Base-by-base conservation (phyloP, 2,797 vertebrate species). In the Morelia viridis region DNA sequence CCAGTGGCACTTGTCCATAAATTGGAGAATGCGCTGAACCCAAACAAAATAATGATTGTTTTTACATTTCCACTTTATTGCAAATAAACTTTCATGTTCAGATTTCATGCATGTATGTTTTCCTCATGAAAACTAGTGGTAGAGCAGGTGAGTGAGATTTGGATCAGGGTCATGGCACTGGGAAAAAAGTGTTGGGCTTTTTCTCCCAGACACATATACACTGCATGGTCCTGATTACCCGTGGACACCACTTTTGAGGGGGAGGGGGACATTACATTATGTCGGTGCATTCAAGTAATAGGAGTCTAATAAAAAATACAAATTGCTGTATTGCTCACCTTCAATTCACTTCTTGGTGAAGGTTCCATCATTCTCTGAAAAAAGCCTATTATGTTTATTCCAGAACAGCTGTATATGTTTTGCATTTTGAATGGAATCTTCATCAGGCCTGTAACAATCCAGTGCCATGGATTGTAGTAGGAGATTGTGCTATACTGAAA, bases 11-110 rank as follows among this genome's bases (percentile, higher is more conserved):
- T 92, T 91, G 93, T 92, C 91, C 93, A 87, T 94, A 95, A 93
- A 90, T 94, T 93, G 92, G 95, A 96, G 94, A 92, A 92, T 86
- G 83, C 56, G 90, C 95, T 92, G 91, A 93, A 91, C 84, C 89
- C 53, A 92, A 92, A 94, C 15, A 12, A 95, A 94, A 93, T 95
- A 83, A 89, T 93, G 89, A 92, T 94, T 68, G 50, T 65, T 56
- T 80, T 95, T 95, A 92, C 92, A 95, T 94, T 94, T 96, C 89
- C 92, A 94, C 86, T 94, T 83, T 90, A 92, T 92, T 94, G 61
- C 91, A 92, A 93, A 94, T 92, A 84, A 91, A 26, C 9, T 93
- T 90, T 2, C 58, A 92, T 22, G 22, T 89, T 71, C 46, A 10
- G 58, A 24, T 46, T 91, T 87, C n/a, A 13, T 61, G 3, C 19